Percentiles rank a stretch among this genome's conserved stretches.
These are phyloP conservation scores for Dorcus hopei DNA, from an alignment of 2,888 invertebrate species.

Conservation along the genomic window DNA sequence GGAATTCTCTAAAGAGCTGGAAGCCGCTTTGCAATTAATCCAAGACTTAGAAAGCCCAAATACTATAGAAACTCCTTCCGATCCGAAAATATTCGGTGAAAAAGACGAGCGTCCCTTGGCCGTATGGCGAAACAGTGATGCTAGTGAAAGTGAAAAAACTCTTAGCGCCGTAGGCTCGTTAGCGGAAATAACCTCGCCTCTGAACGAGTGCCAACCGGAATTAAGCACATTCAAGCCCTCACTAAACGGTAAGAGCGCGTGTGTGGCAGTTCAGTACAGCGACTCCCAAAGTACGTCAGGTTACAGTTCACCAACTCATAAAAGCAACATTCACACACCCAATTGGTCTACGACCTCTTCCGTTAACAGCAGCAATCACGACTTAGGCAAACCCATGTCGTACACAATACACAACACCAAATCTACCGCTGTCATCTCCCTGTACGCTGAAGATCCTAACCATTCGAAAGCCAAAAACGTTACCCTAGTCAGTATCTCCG, in stretches of 20 bases:
- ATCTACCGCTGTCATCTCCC: conserved; percentile 48
- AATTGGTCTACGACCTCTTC: conserved; percentile 49
- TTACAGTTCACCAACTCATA: conserved; percentile 51
- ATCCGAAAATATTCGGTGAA: conserved; percentile 36
- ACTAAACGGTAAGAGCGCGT: conserved; percentile 42
- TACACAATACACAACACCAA: conserved; percentile 50
- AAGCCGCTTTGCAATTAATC: conserved; percentile 52
- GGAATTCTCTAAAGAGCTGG: conserved; percentile 52
- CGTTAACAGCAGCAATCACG: conserved; percentile 44
- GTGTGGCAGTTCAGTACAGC: conserved; percentile 44
- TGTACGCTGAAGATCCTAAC: conserved; percentile 37
- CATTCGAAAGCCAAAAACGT: conserved; percentile 44
- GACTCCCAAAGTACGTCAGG: conserved; percentile 53
- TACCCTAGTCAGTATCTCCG: conserved; percentile 48
- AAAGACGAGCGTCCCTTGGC: conserved; percentile 37
- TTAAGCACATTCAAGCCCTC: conserved; percentile 41
- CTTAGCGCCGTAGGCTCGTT: conserved; percentile 48
- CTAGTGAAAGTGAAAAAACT: conserved; percentile 45
- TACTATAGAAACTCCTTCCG: conserved; percentile 50
- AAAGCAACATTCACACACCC: conserved; percentile 39
- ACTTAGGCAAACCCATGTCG: conserved; percentile 40
- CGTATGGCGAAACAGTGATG: conserved; percentile 45
- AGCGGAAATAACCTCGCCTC: conserved; percentile 44
- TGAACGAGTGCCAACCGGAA: conserved; percentile 39
- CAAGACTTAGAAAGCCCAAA: conserved; percentile 54